phyloP scores from a whole-genome alignment of 2,888 invertebrate species.

The Apocheima hispidaria region DNA sequence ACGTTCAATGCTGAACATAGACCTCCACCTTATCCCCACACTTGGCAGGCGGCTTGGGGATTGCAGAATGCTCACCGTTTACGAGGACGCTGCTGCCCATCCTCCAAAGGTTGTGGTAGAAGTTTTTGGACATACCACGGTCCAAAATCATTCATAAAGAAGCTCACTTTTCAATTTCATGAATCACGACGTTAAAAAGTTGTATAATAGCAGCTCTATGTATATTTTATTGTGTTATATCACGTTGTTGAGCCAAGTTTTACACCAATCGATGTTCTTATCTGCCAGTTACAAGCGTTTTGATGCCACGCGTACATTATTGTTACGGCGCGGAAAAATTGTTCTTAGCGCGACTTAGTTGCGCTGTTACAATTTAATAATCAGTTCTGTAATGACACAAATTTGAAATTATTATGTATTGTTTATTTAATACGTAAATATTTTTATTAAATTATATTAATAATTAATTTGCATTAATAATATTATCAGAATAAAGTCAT shows the following conservation, averaged over 20 bases:
- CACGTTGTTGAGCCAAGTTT: constrained; percentile 52
- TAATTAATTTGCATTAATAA: no score
- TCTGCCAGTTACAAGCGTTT: constrained; percentile 25
- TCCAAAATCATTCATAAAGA: neutral
- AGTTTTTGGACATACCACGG: neutral
- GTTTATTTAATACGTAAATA: no score
- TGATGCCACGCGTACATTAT: constrained; percentile 10
- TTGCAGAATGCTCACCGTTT: no score
- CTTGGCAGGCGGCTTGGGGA: no score
- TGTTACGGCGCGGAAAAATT: neutral
- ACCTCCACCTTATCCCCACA: no score
- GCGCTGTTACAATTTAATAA: neutral
- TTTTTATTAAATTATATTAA: no score
- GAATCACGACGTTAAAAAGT: neutral
- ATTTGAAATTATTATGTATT: no score
- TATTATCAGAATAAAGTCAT: no score
- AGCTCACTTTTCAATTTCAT: neutral
- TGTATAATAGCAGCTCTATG: neutral
- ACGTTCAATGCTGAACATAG: no score
- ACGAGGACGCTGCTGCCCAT: no score
- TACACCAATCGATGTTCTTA: constrained; percentile 53
- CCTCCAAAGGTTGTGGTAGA: no score
- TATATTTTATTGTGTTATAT: constrained; percentile 48
- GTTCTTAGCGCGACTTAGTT: neutral
- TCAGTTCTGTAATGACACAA: neutral